These are phyloP conservation scores for Okamejei kenojei DNA, from an alignment of 2,797 vertebrate genomes.

Conservation along the genomic window DNA sequence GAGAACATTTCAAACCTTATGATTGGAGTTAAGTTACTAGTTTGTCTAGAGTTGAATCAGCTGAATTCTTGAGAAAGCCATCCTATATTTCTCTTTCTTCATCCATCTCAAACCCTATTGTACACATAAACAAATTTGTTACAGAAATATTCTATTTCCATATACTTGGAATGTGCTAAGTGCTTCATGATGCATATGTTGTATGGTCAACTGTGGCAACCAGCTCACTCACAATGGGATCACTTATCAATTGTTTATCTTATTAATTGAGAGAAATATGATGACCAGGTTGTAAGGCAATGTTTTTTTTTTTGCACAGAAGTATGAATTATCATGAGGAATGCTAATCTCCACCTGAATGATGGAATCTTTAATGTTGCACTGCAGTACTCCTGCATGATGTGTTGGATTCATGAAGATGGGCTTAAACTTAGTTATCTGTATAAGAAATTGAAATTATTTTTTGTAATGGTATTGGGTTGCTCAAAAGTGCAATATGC, in stretches of 20 bases:
- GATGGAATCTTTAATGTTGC: background rate
- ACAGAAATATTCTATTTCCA: no score
- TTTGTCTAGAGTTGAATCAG: background rate
- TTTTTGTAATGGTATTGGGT: background rate
- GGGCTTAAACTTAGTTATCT: background rate
- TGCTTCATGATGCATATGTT: background rate
- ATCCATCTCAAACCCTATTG: background rate
- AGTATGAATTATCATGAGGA: background rate
- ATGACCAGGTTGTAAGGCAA: background rate
- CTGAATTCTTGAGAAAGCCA: background rate
- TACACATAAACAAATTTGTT: background rate
- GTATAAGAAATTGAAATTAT: background rate
- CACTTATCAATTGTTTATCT: no score
- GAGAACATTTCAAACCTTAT: background rate
- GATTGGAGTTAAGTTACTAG: background rate
- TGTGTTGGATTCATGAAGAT: background rate
- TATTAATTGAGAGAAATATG: no score
- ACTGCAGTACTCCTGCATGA: background rate
- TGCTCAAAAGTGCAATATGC: background rate
- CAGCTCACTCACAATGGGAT: background rate
- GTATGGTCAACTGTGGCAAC: background rate
- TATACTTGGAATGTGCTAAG: background rate
- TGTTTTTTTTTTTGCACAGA: background rate
- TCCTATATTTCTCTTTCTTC: no score
- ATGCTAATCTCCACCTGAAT: background rate